Evolutionary conservation across 2,797 vertebrate species (phyloP).

Genomic region (Macropus fuliginosus): DNA sequence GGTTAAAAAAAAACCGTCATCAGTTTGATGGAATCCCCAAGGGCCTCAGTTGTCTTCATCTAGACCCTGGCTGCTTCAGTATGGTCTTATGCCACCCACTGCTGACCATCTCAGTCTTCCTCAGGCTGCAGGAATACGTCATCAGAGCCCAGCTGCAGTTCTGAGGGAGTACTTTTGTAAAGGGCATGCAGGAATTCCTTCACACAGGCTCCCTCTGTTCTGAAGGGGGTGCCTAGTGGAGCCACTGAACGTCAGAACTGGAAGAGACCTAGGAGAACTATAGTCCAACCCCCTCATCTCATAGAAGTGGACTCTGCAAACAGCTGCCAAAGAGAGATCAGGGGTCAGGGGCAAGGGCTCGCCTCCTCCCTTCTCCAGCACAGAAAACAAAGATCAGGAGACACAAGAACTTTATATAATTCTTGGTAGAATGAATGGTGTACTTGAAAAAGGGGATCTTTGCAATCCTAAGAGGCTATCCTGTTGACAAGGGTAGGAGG

Average conservation of each 20-base stretch:
- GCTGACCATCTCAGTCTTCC: background rate
- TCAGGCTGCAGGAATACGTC: background rate
- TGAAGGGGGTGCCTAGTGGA: conserved; percentile 59
- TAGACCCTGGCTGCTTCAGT: background rate
- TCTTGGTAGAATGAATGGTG: background rate
- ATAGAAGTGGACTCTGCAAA: background rate
- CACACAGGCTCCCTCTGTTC: conserved; percentile 63
- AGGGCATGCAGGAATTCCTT: conserved; percentile 71
- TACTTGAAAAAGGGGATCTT: background rate
- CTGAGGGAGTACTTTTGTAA: conserved; percentile 66
- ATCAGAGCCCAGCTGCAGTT: background rate
- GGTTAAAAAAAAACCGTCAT: background rate
- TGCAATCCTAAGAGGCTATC: background rate
- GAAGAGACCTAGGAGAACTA: background rate
- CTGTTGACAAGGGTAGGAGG: background rate
- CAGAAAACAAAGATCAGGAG: background rate
- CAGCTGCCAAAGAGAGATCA: background rate
- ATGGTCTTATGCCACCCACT: background rate
- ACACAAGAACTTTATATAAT: background rate
- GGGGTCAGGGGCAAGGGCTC: background rate
- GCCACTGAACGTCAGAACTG: background rate
- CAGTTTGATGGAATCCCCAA: background rate
- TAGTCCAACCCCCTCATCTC: background rate
- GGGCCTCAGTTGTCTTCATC: background rate
- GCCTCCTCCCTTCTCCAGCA: background rate